These are phyloP conservation scores for Drosophila repletoides DNA, from an alignment of 1,140 invertebrate species.

Conservation along the genomic window DNA sequence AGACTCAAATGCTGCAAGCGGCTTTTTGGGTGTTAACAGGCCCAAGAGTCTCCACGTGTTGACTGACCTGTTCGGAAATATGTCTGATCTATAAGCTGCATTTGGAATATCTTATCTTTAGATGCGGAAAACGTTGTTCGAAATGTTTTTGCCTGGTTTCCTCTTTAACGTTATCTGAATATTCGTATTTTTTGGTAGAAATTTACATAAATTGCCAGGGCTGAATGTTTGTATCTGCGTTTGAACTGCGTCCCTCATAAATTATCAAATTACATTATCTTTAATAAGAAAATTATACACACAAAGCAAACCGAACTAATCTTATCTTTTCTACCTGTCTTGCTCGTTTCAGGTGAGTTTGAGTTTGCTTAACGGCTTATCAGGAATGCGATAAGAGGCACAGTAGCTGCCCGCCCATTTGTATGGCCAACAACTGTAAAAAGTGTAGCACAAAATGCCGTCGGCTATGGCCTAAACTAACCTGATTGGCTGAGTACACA, in stretches of 20 bases:
- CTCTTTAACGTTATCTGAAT: no score
- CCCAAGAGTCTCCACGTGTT: conserved; percentile 20
- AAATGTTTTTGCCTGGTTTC: no score
- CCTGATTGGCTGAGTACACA: conserved; percentile 76
- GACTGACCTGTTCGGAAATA: conserved; percentile 42
- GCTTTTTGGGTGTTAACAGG: conserved; percentile 14
- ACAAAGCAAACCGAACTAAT: conserved; percentile 47
- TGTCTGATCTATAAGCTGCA: not conserved
- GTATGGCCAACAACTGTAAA: conserved; percentile 7
- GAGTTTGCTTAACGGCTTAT: conserved; percentile 54
- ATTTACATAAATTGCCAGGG: no score
- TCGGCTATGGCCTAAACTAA: conserved; percentile 38
- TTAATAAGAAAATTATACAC: conserved; percentile 33
- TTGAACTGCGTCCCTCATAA: no score
- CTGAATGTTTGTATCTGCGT: no score
- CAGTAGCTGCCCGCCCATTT: conserved; percentile 31
- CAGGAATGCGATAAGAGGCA: conserved; percentile 24
- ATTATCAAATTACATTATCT: no score
- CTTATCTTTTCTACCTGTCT: conserved; percentile 47
- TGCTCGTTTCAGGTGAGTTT: conserved; percentile 66
- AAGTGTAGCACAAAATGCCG: conserved; percentile 54
- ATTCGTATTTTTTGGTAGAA: no score
- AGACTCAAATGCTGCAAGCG: conserved; percentile 15
- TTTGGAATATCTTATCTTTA: no score
- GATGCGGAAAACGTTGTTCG: no score